A percentile compares a stretch with the other conserved stretches of the same genome.
phyloP scores from a whole-genome alignment of 1,140 invertebrate genomes.

The Apis laboriosa region DNA sequence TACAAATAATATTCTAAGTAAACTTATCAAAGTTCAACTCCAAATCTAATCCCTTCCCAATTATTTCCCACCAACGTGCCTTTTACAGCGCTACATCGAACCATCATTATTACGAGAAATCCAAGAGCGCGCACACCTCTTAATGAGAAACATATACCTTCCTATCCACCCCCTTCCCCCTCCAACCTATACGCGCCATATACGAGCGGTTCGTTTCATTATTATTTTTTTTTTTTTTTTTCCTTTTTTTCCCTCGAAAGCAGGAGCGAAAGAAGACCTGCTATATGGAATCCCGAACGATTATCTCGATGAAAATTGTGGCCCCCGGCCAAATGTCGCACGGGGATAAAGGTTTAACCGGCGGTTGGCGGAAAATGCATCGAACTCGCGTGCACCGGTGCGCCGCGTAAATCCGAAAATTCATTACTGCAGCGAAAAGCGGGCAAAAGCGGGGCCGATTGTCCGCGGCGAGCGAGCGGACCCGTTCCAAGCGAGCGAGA shows the following conservation, averaged over 20 bases:
- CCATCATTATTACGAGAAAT: no score
- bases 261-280: background rate
- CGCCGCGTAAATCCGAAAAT: slow-evolving; percentile 68
- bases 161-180: no score
- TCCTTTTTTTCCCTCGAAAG: background rate
- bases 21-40: no score
- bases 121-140: no score
- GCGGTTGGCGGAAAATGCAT: slow-evolving; percentile 64
- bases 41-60: no score
- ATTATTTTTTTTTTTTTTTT: slow-evolving; percentile 28
- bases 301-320: slow-evolving; percentile 68
- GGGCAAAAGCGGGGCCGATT: slow-evolving; percentile 38
- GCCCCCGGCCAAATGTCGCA: slow-evolving; percentile 66
- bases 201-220: background rate
- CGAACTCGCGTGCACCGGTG: slow-evolving; percentile 65
- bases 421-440: slow-evolving; percentile 60
- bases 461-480: slow-evolving; percentile 49
- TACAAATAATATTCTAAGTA: no score
- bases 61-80: no score
- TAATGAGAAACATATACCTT: no score
- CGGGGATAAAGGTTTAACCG: slow-evolving; percentile 68
- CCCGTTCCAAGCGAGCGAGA: slow-evolving; percentile 38
- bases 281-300: slow-evolving; percentile 10
- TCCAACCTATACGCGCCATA: no score
- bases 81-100: no score